These are phyloP conservation scores for Sebastes diaconus DNA, from an alignment of 2,797 vertebrate genomes.

Conservation along the genomic window DNA sequence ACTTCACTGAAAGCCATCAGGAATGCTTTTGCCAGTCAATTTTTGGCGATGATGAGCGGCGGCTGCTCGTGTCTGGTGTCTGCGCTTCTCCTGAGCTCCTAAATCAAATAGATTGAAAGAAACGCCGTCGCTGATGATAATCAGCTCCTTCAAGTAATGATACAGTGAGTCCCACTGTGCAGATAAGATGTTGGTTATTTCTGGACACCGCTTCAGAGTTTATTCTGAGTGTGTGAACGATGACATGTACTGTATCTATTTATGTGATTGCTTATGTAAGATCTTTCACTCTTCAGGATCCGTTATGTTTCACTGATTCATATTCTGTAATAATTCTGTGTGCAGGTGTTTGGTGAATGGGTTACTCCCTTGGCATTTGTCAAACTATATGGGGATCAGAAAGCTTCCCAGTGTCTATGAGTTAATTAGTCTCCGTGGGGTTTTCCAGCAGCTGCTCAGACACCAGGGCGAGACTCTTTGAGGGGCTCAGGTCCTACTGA, in stretches of 20 bases:
- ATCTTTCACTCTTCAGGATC: neutral
- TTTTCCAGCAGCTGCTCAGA: conserved; percentile 23
- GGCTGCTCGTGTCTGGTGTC: conserved; percentile 1
- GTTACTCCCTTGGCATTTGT: conserved; percentile 34
- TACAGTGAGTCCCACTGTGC: neutral
- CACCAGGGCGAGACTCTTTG: conserved; percentile 34
- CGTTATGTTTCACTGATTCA: neutral
- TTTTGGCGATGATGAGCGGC: conserved; percentile 5
- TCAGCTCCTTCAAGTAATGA: conserved; percentile 7
- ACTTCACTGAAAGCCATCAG: conserved; percentile 42
- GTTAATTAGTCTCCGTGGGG: conserved; percentile 58
- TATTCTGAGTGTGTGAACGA: neutral
- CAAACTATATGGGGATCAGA: conserved; percentile 42
- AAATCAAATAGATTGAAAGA: conserved; percentile 39
- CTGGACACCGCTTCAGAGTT: neutral
- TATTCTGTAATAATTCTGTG: neutral
- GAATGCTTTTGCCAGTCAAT: conserved; percentile 10
- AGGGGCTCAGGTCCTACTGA: conserved; percentile 47
- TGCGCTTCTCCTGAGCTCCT: neutral
- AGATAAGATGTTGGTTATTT: neutral
- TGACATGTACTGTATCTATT: neutral
- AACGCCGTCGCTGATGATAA: conserved; percentile 13
- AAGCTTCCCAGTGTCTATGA: conserved; percentile 25
- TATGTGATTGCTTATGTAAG: neutral
- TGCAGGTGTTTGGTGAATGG: conserved; percentile 3